A percentile compares a stretch with the other conserved stretches of the same genome.
phyloP scores from a whole-genome alignment of 2,113 vertebrate genomes.

The Ceratotherium simum region DNA sequence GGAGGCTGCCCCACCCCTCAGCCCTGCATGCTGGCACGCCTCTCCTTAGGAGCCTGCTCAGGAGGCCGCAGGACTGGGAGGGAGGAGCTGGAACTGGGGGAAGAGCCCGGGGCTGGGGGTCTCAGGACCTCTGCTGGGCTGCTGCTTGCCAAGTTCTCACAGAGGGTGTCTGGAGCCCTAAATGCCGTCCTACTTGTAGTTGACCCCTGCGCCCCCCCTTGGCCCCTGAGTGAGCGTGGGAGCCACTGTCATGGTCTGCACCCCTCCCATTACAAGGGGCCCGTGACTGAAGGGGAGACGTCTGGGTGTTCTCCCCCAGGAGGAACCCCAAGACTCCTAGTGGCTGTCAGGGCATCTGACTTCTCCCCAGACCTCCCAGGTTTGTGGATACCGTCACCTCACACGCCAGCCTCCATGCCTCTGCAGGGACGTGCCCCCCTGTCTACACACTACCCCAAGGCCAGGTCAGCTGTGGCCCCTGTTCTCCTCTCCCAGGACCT shows the following conservation, averaged over 20 bases:
- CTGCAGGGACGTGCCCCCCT: not conserved
- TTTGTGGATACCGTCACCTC: not conserved
- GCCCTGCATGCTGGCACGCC: too few species aligned
- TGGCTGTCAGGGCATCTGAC: too few species aligned
- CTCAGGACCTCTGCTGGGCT: not conserved
- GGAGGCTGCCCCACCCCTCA: not conserved
- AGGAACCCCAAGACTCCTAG: not conserved
- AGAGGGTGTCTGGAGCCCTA: not conserved
- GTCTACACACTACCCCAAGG: not conserved
- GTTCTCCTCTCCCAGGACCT: fast-evolving
- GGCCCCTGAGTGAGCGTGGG: not conserved
- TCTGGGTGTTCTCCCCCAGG: not conserved
- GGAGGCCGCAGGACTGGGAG: not conserved
- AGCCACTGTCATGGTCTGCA: not conserved
- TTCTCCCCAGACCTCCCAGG: not conserved
- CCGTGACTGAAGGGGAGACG: not conserved
- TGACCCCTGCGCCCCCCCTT: not conserved
- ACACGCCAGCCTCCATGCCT: not conserved
- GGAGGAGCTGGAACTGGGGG: not conserved
- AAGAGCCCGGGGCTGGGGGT: too few species aligned
- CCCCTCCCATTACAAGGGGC: not conserved
- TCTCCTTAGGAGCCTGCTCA: not conserved
- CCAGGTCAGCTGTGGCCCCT: not conserved
- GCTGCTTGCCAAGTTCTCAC: not conserved
- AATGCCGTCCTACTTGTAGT: not conserved